phyloP scores from a whole-genome alignment of 1,140 invertebrate species.

The Drosophila athabasca region DNA sequence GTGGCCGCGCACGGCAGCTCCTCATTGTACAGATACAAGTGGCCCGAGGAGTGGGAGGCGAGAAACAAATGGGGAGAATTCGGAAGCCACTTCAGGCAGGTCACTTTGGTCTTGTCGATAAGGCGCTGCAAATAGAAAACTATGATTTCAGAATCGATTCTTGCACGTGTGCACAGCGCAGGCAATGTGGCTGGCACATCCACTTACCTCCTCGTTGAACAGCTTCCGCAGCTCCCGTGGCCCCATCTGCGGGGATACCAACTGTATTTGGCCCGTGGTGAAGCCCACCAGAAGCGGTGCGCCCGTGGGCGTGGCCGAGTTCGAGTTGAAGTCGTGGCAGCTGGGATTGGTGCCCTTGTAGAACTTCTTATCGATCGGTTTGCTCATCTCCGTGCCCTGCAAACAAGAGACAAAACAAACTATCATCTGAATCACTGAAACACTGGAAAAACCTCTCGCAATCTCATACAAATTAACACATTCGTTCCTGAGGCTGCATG shows the following conservation, averaged over 20 bases:
- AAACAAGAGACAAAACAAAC: conserved; percentile 9
- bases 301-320: conserved; percentile 91
- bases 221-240: conserved; percentile 97
- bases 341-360: conserved; percentile 99
- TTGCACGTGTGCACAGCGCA: no score
- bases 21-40: conserved; percentile 98
- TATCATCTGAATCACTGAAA: no score
- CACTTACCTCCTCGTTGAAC: conserved; percentile 97
- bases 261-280: conserved; percentile 97
- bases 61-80: conserved; percentile 96
- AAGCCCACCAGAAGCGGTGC: conserved; percentile 97
- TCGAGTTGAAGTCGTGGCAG: conserved; percentile 98
- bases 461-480: conserved; percentile 43
- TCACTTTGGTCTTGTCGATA: conserved; percentile 99
- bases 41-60: conserved; percentile 97
- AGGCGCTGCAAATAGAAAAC: conserved; percentile 87
- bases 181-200: neutral
- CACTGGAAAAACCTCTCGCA: neutral
- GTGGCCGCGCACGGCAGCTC: conserved; percentile 94
- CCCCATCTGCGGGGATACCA: conserved; percentile 98
- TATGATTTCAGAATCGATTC: neutral
- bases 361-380: conserved; percentile 98
- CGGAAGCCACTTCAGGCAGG: conserved; percentile 99
- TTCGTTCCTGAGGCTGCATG: conserved; percentile 35
- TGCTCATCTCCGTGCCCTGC: conserved; percentile 96